Base-by-base conservation (phyloP, 2,113 vertebrate species). In the Clarias magur region DNA sequence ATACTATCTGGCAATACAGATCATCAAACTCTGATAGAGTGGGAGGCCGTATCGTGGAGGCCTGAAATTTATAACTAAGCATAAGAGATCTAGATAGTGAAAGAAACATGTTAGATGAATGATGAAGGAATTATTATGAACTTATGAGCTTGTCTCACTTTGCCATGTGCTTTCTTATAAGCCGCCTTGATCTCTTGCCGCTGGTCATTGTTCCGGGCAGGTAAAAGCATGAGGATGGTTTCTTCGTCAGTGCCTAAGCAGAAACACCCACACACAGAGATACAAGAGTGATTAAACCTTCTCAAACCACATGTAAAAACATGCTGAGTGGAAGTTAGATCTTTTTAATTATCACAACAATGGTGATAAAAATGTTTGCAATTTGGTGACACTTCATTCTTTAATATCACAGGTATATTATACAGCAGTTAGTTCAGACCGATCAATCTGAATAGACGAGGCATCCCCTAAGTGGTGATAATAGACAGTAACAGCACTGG, bases 201-300 rank as follows among this genome's bases (percentile, higher is more conserved):
- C 86, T 99, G 98, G 79, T 94, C 92, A 6, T 99, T 99, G 93
- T 93, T 97, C 81, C 97, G 96, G 3, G 95, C 85, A 0, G 95
- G 94, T 89, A 99, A 88, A 81, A 99, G 92, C 86, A 95, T 97
- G 91, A 99, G 91, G 87, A 99, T 90, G 3, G 93, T 86, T 1
- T 96, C 97, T 93, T 99, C 98, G 89, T 99, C 96, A 0, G 98
- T 99, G 63, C 98, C 98, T 99, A 93, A 1, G 92, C 80, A 67
- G 87, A 30, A 62, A 83, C 82, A 82, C 59, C 27, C 42, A 42
- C 57, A 80, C 11, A 67, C 34, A 54, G 34, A 48, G 17, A 70
- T 78, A 60, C 54, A 19, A 82, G 82, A 56, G 27, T 27, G 15
- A 19, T 11, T 76, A 54, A 76, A 79, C 53, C 23, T n/a, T n/a